phyloP scores from a whole-genome alignment of 2,888 invertebrate genomes.

The Autographa pulchrina region DNA sequence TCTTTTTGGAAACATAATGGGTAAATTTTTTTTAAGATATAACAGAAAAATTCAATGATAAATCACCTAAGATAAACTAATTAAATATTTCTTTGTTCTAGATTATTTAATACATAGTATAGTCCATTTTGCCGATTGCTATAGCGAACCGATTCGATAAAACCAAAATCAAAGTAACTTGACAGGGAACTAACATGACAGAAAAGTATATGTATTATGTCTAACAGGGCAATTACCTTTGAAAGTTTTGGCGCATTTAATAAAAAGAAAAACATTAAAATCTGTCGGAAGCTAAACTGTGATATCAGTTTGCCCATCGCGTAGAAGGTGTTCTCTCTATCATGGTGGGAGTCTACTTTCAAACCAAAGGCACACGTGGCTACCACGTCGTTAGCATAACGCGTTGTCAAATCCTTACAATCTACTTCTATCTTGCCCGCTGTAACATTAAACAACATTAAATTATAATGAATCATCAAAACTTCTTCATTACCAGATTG shows the following conservation, averaged over 20 bases:
- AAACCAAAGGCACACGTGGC: slow-evolving; percentile 87
- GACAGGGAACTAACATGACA: no score
- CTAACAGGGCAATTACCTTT: no score
- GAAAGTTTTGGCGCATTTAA: slow-evolving; percentile 59
- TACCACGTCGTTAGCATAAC: slow-evolving; percentile 87
- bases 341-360: slow-evolving; percentile 87
- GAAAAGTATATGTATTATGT: no score
- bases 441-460: slow-evolving; percentile 35
- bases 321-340: slow-evolving; percentile 88
- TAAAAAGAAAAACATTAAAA: slow-evolving; percentile 62
- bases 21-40: not conserved
- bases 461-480: no score
- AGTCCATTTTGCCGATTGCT: no score
- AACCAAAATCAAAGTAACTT: no score
- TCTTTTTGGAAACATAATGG: not conserved
- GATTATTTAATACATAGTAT: no score
- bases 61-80: no score
- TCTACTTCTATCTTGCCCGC: slow-evolving; percentile 73
- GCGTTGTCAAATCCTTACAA: slow-evolving; percentile 80
- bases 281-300: slow-evolving; percentile 59
- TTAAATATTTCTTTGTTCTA: no score
- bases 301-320: slow-evolving; percentile 83
- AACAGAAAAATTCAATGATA: no score
- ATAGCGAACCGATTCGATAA: not conserved
- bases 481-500: not conserved